Evolutionary conservation across 2,797 vertebrate genomes (phyloP), one percentile per base, ranked within the genome.

Genomic region (Onychomys torridus): DNA sequence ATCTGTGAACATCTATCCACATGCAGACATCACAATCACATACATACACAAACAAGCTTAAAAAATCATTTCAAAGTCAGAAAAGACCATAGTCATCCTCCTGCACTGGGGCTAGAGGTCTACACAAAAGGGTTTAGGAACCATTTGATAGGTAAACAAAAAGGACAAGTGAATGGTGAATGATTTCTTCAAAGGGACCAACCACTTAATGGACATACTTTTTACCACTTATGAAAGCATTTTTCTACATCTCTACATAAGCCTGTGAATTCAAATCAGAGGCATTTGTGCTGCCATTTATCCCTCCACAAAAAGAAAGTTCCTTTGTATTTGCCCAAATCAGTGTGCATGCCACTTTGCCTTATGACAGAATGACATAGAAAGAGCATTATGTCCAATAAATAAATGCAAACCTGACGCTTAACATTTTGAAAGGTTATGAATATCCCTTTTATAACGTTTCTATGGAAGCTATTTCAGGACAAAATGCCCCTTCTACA

Each of bases 361-460:
- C 91, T 94, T 79, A 14, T 91, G 94, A 96, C 94, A 96, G 63
- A 90, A 86, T 67, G 93, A 96, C 92, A 85, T 16, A 69, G 85
- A 93, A 95, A 78, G 84, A 97, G 59, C 95, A 93, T 75, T 92
- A 94, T 95, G 94, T 89, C 91, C 90, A 79, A 75, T 94, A 95
- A 97, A 96, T 95, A 96, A 73, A 91, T 95, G 94, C 69, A 95
- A 79, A 96, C 92, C 87, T 89, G 37, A 84, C 94, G 94, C 83
- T 92, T 95, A 96, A 95, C 67, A 6, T 90, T 94, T 91, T 86
- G 75, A 97, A 96, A 97, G 96, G 91, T 96, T 95, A 61, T 89
- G 79, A 96, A 89, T 97, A 65, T 85, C 61, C 91, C 91, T 79
- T 96, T 91, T 78, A 61, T 59, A 43, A 71, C 49, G 19, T 90